Percentiles rank a stretch among this genome's conserved stretches.
Conservation (phyloP, 2,113 vertebrate species). For the Plectropomus leopardus region DNA sequence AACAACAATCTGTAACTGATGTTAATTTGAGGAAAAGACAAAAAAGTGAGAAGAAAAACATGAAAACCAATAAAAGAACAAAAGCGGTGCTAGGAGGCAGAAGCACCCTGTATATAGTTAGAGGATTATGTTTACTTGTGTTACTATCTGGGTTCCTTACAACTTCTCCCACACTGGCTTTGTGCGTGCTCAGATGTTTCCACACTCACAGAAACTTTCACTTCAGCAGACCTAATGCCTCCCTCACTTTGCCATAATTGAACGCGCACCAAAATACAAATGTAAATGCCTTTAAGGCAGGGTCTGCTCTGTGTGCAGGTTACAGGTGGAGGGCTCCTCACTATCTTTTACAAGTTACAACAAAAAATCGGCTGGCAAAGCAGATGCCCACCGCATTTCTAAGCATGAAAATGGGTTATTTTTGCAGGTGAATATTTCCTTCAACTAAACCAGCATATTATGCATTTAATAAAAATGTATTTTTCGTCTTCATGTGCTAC, state of each 20-base stretch:
- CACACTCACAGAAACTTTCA: not conserved
- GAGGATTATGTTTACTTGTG: not conserved
- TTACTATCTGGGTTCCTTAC: not conserved
- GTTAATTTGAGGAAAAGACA: not conserved
- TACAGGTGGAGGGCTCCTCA: not conserved
- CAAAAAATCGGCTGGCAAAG: not conserved
- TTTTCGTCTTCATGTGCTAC: no score
- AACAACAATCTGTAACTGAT: not conserved
- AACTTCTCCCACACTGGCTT: not conserved
- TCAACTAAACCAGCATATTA: not conserved
- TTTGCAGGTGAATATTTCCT: not conserved
- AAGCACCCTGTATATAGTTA: not conserved
- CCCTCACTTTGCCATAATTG: not conserved
- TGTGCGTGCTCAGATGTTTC: not conserved
- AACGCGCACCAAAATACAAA: not conserved
- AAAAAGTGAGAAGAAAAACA: not conserved
- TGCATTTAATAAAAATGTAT: no score
- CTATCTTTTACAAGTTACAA: not conserved
- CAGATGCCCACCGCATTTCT: not conserved
- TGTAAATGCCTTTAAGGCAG: not conserved
- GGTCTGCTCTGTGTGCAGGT: no score
- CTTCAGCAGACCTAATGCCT: not conserved
- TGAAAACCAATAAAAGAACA: not conserved
- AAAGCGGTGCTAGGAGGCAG: not conserved
- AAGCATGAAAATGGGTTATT: not conserved